Evolutionary conservation across 2,888 invertebrate genomes (phyloP).

Genomic region (Dexiosoma caninum): DNA sequence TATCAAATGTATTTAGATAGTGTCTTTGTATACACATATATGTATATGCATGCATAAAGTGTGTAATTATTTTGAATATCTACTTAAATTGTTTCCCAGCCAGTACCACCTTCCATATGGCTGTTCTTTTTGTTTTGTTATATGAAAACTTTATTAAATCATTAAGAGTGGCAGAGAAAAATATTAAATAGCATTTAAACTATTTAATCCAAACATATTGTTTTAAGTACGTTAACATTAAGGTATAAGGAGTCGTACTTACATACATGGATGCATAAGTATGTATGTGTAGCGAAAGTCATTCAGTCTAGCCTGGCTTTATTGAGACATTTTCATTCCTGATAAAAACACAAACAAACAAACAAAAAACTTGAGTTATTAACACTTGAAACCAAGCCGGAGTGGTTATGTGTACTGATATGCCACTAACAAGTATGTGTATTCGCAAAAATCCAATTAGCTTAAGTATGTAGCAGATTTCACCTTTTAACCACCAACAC

Average conservation of each 20-base stretch:
- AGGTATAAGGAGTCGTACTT: not conserved
- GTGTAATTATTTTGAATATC: not conserved
- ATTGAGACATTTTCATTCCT: slow-evolving; percentile 26
- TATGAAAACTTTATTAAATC: slow-evolving; percentile 56
- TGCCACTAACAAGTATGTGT: not conserved
- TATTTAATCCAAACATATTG: slow-evolving; percentile 58
- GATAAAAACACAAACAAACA: slow-evolving; percentile 1
- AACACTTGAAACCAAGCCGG: slow-evolving; percentile 58
- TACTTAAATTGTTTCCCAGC: slow-evolving; percentile 28
- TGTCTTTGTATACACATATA: slow-evolving; percentile 26
- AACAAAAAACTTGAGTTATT: slow-evolving; percentile 57
- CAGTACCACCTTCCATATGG: not conserved
- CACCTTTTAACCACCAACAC: not conserved
- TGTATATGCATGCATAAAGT: not conserved
- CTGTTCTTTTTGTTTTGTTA: not conserved
- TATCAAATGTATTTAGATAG: slow-evolving; percentile 50
- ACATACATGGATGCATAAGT: not conserved
- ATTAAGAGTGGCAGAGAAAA: slow-evolving; percentile 41
- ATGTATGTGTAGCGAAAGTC: not conserved
- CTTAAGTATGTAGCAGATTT: slow-evolving; percentile 51
- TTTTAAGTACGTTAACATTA: not conserved
- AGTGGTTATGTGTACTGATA: not conserved
- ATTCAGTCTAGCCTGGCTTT: not conserved
- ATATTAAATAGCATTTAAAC: slow-evolving; percentile 57
- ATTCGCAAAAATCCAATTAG: slow-evolving; percentile 34